Conservation (phyloP, 2,888 invertebrate genomes). For the Leptogaster cylindrica region DNA sequence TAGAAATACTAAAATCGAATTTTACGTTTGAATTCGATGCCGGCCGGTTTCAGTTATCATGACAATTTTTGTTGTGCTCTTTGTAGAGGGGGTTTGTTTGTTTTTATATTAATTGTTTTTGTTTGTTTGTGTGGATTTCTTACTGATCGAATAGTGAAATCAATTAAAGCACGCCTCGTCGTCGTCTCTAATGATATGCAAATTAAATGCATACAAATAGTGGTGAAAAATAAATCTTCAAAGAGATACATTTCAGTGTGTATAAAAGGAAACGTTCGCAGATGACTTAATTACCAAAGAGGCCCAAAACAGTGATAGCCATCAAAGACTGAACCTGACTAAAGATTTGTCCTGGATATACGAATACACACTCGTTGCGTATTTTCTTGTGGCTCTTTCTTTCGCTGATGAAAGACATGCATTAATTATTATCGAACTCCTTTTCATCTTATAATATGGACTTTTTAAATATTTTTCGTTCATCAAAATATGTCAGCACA, state of each 20-base stretch:
- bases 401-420: neutral
- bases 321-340: conserved; percentile 11
- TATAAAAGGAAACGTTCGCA: conserved; percentile 1
- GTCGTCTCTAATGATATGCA: conserved; percentile 35
- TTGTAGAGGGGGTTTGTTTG: too few relatives aligned
- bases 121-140: too few relatives aligned
- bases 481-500: conserved; percentile 19
- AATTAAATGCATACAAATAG: conserved; percentile 15
- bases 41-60: too few relatives aligned
- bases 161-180: conserved; percentile 26
- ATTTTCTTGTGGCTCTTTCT: neutral
- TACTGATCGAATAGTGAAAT: too few relatives aligned
- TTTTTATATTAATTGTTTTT: too few relatives aligned
- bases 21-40: too few relatives aligned
- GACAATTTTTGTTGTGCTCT: too few relatives aligned
- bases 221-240: neutral
- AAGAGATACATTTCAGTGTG: neutral
- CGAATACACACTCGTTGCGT: neutral
- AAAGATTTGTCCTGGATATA: conserved; percentile 20
- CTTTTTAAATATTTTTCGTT: neutral
- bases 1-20: too few relatives aligned
- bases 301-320: conserved; percentile 28
- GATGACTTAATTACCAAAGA: conserved; percentile 36
- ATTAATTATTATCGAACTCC: conserved; percentile 11
- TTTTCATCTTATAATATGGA: neutral